Base-by-base conservation (phyloP, 1,140 invertebrate genomes). In the Eubasilissa regina region DNA sequence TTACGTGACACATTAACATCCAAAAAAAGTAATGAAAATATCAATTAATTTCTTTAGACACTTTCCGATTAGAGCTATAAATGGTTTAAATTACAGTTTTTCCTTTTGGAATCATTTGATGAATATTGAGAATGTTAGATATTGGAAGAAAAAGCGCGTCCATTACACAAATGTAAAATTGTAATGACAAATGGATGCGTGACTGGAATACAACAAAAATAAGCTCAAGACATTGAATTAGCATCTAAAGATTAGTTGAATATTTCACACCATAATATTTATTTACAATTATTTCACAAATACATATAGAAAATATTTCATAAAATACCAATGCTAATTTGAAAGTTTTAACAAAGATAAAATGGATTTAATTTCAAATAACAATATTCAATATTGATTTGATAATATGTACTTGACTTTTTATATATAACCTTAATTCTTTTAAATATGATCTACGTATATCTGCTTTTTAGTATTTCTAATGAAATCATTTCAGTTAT, bases 301-400 rank as follows among this genome's bases (percentile, higher is more conserved):
- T 66, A 66, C 48, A 77, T 77, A 66, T 21, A 53, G 58, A 77
- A 77, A 77, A 77, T 77, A 77, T 77, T 53, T 77, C 60, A 78
- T 55, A 56, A 77, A 77, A 68, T 77, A 60, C 47, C 75, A 74
- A 79, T 60, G 47, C 51, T 74, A 74, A 74, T 82, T 60, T 80
- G 78, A 82, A 78, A 47, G 51, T 81, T 78, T 78, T 70, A 82
- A 82, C 81, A 80, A 80, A 82, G 70, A 82, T 82, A 80, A 64
- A 82, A 80, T 82, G 70, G 68, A 79, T 80, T 80, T 82, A 25
- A 80, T 75, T 78, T 82, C 70, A 80, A 80, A 82, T 51, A 76
- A 80, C 78, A 75, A 75, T 75, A 77, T 79, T 60, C 68, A 70
- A 81, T 79, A 79, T 81, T 75, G 43, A 79, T 82, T 77, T 77